A percentile compares a stretch with the other conserved stretches of the same genome.
These are phyloP conservation scores for Entomobrya proxima DNA, from an alignment of 2,888 invertebrate genomes.

Conservation along the genomic window DNA sequence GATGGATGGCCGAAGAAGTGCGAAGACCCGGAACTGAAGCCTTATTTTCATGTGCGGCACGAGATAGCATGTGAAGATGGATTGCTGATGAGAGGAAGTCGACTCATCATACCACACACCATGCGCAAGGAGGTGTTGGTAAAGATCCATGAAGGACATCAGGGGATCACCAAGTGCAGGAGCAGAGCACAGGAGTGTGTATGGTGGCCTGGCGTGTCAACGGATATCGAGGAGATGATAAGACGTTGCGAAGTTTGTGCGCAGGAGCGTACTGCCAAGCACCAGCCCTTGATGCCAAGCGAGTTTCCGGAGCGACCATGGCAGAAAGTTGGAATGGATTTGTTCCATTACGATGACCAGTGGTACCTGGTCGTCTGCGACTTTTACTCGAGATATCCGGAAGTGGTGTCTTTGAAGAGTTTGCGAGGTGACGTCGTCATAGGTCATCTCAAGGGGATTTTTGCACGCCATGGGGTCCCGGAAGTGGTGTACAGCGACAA, in stretches of 20 bases:
- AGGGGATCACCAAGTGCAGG: neutral
- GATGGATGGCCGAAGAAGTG: conserved; percentile 67
- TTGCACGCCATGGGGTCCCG: conserved; percentile 69
- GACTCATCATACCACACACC: too few relatives aligned
- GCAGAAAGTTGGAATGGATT: conserved; percentile 10
- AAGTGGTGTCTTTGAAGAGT: neutral
- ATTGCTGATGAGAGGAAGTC: neutral
- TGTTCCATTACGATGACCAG: neutral
- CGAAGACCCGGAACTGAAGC: neutral
- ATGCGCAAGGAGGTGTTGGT: too few relatives aligned
- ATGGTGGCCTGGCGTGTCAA: conserved; percentile 7
- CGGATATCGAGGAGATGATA: neutral
- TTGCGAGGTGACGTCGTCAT: neutral
- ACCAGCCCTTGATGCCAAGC: conserved; percentile 15
- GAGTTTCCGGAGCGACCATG: neutral
- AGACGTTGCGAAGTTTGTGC: too few relatives aligned
- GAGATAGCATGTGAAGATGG: conserved; percentile 3
- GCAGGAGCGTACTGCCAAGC: conserved; percentile 75
- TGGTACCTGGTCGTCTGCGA: conserved; percentile 16
- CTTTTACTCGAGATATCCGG: neutral
- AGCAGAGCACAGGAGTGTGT: too few relatives aligned
- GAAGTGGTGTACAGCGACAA: too few relatives aligned
- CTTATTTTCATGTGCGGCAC: neutral
- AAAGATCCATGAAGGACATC: conserved; percentile 74
- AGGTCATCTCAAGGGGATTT: neutral